A percentile compares a stretch with the other conserved stretches of the same genome.
phyloP scores from a whole-genome alignment of 2,888 invertebrate species.

The Seira ritae region DNA sequence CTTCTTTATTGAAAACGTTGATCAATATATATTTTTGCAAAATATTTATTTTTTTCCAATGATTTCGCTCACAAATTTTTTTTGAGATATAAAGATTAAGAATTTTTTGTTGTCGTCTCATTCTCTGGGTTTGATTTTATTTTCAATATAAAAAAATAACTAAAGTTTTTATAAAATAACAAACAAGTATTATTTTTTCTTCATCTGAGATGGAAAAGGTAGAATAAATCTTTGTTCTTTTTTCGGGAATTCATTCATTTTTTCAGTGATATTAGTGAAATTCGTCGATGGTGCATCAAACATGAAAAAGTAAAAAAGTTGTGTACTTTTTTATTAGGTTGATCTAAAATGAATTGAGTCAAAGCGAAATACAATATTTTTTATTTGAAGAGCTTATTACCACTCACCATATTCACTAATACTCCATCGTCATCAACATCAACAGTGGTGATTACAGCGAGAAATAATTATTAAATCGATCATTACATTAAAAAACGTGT shows the following conservation, averaged over 20 bases:
- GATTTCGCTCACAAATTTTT: not conserved
- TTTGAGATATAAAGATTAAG: conserved; percentile 1
- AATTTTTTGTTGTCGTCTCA: not conserved
- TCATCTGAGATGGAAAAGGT: not conserved
- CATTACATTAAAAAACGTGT: no score
- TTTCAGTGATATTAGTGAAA: not conserved
- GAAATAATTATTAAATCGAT: no score
- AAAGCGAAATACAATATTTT: not conserved
- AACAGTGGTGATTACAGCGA: no score
- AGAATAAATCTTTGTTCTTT: not conserved
- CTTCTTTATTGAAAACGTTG: not conserved
- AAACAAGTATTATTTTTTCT: not conserved
- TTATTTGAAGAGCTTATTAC: not conserved
- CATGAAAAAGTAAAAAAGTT: not conserved
- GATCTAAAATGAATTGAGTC: no score
- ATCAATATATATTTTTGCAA: not conserved
- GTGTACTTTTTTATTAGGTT: no score
- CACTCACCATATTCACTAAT: no score
- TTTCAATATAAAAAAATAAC: not conserved
- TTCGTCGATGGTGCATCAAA: not conserved
- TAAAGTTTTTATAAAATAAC: not conserved
- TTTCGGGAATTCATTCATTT: not conserved
- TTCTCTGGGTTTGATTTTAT: not conserved
- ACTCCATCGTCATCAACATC: no score
- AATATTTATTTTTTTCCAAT: not conserved